Evolutionary conservation across 2,113 vertebrate genomes (phyloP).

Genomic region (Ariopsis seemanni): DNA sequence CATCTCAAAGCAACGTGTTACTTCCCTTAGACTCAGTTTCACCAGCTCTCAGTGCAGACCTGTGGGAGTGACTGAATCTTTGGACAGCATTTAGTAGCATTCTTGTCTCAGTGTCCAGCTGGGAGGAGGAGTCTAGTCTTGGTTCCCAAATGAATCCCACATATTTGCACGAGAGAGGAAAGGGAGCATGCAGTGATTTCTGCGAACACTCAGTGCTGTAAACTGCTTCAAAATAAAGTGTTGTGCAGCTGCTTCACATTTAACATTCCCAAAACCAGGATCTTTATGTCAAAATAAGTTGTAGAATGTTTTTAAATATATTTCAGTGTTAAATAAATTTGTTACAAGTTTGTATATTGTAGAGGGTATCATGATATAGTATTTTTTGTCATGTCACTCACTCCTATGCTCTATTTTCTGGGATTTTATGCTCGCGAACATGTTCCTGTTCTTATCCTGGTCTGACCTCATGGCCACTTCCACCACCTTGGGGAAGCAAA

Average conservation of each 20-base stretch:
- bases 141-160: background rate
- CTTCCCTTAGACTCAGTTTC: background rate
- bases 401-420: background rate
- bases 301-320: background rate
- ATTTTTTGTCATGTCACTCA: background rate
- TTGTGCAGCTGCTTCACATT: background rate
- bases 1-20: background rate
- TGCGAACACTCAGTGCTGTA: constrained; percentile 1
- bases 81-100: constrained; percentile 15
- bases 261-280: background rate
- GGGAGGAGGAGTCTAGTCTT: background rate
- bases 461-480: constrained; percentile 24
- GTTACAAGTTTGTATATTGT: background rate
- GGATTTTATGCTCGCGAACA: background rate
- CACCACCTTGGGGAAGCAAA: background rate
- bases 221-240: background rate
- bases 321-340: background rate
- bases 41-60: background rate
- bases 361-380: background rate
- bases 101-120: constrained; percentile 16
- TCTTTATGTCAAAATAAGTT: background rate
- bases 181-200: background rate
- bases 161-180: constrained; percentile 22
- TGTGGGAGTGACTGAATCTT: background rate
- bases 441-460: constrained; percentile 5